A percentile compares a stretch with the other conserved stretches of the same genome.
phyloP scores from a whole-genome alignment of 2,888 invertebrate genomes.

The Lamproptera curius region DNA sequence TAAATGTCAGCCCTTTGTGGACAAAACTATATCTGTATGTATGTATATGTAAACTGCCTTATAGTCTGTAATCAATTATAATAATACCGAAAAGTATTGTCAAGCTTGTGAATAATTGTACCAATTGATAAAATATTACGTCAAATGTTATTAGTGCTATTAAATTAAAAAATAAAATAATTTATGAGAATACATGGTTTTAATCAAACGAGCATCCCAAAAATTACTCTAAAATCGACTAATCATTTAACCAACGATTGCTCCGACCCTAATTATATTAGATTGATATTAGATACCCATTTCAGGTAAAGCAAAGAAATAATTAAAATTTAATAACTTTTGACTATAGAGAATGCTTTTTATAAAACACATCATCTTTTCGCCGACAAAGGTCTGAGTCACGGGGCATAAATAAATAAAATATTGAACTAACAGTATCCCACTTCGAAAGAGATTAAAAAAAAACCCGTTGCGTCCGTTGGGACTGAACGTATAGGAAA shows the following conservation, averaged over 20 bases:
- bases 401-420: constrained; percentile 11
- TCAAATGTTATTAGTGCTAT: constrained; percentile 58
- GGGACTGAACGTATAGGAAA: constrained; percentile 29
- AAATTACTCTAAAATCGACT: no score
- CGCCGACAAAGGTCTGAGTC: constrained; percentile 12
- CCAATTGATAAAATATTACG: constrained; percentile 41
- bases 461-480: constrained; percentile 32
- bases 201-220: no score
- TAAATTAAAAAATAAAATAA: constrained; percentile 56
- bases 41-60: constrained; percentile 18
- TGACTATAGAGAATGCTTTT: no score
- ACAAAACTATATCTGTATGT: constrained; percentile 8
- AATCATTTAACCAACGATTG: no score
- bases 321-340: no score
- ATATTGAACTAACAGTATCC: constrained; percentile 47
- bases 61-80: constrained; percentile 21
- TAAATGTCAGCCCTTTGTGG: constrained; percentile 41
- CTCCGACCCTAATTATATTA: no score
- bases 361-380: neutral
- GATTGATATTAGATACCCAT: no score
- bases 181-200: constrained; percentile 35
- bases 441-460: constrained; percentile 53
- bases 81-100: constrained; percentile 29
- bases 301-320: no score
- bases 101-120: constrained; percentile 38